Percentiles rank a stretch among this genome's conserved stretches.
These are phyloP conservation scores for Drosophila pseudotalamancana DNA, from an alignment of 2,888 invertebrate genomes.

Conservation along the genomic window DNA sequence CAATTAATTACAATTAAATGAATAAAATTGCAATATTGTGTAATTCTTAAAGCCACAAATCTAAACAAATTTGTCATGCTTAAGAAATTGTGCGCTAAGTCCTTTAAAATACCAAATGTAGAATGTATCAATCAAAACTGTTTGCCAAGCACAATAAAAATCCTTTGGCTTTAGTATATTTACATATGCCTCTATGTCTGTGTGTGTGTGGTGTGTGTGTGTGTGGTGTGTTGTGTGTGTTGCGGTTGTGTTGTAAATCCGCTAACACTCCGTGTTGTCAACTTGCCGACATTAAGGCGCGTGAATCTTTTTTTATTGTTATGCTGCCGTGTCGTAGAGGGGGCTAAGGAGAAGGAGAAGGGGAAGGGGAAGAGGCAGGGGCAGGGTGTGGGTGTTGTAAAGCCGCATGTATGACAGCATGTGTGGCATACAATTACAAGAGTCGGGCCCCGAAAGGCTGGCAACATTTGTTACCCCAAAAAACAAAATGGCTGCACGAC, in stretches of 20 bases:
- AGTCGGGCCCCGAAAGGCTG: slow-evolving; percentile 32
- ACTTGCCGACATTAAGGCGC: slow-evolving; percentile 77
- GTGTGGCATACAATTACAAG: slow-evolving; percentile 71
- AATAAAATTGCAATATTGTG: background rate
- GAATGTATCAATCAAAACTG: slow-evolving; percentile 75
- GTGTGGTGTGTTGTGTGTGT: slow-evolving; percentile 14
- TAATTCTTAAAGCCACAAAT: slow-evolving; percentile 11
- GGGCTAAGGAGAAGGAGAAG: slow-evolving; percentile 13
- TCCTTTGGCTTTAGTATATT: slow-evolving; percentile 42
- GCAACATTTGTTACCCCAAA: slow-evolving; percentile 63
- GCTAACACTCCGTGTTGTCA: slow-evolving; percentile 76
- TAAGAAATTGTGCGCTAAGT: slow-evolving; percentile 52
- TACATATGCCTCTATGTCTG: background rate
- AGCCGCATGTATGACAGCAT: slow-evolving; percentile 66
- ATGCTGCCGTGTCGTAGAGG: slow-evolving; percentile 53
- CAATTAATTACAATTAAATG: background rate
- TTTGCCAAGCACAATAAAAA: slow-evolving; percentile 58
- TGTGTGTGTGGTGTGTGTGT: background rate
- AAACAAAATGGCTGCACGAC: slow-evolving; percentile 70
- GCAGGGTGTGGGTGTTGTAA: slow-evolving; percentile 22
- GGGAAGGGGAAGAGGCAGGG: background rate
- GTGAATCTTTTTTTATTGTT: slow-evolving; percentile 75
- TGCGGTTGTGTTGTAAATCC: slow-evolving; percentile 59
- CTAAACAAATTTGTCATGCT: slow-evolving; percentile 65
- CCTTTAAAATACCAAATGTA: slow-evolving; percentile 50